phyloP scores from a whole-genome alignment of 2,797 vertebrate genomes.

The Glyptemys insculpta region DNA sequence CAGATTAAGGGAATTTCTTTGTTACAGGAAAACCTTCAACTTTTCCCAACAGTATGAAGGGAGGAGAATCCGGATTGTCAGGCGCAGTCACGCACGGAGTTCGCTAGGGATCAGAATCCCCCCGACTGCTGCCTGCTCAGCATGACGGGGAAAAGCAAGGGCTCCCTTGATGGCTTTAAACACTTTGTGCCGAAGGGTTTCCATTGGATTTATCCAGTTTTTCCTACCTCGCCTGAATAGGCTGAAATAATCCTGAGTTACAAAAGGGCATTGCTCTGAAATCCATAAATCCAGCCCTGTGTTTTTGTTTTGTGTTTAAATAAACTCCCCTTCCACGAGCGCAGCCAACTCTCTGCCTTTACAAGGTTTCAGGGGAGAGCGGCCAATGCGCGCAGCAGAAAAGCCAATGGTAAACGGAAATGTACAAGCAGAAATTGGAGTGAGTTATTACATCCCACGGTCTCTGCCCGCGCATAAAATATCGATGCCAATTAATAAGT shows the following conservation, averaged over 20 bases:
- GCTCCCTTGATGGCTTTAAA: background rate
- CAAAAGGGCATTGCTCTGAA: background rate
- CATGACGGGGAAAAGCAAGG: background rate
- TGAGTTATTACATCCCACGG: background rate
- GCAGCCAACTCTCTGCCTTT: background rate
- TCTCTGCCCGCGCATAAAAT: background rate
- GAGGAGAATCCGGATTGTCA: background rate
- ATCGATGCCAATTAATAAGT: background rate
- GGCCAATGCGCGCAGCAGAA: background rate
- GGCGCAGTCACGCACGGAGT: background rate
- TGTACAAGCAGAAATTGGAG: background rate
- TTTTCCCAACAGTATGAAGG: background rate
- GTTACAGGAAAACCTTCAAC: slow-evolving; percentile 70
- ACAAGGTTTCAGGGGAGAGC: background rate
- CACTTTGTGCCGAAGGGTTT: background rate
- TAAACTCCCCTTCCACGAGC: background rate
- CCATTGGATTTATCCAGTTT: background rate
- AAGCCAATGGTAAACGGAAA: background rate
- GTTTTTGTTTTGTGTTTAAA: background rate
- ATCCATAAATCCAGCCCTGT: background rate
- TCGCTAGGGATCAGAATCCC: no score
- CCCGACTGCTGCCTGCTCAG: background rate
- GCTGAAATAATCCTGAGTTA: background rate
- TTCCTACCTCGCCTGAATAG: background rate
- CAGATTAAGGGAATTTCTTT: slow-evolving; percentile 74